Conservation (phyloP, 2,113 vertebrate species). For the Oxyura jamaicensis region DNA sequence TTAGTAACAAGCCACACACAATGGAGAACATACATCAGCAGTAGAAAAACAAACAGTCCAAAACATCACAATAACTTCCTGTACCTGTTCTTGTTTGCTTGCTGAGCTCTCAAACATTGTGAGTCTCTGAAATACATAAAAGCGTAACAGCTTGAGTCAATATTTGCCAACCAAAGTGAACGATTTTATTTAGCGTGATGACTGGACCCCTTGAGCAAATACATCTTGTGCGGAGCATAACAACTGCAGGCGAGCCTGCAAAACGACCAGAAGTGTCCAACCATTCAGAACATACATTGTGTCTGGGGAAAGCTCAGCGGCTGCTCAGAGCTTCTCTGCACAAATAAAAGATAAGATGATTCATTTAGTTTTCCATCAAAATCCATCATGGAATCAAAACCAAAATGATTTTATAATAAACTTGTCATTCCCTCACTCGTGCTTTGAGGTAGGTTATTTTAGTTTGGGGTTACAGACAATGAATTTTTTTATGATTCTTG, state of each 20-base stretch:
- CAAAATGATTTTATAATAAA: neutral
- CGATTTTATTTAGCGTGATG: constrained; percentile 78
- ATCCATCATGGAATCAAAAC: neutral
- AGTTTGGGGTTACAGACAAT: neutral
- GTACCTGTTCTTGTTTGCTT: constrained; percentile 84
- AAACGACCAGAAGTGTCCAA: neutral
- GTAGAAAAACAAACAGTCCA: constrained; percentile 76
- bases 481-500: neutral
- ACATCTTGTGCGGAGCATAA: constrained; percentile 64
- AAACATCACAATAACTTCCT: constrained; percentile 82
- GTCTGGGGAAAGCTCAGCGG: neutral
- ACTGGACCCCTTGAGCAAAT: constrained; percentile 78
- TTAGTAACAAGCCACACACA: constrained; percentile 73
- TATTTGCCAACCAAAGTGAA: constrained; percentile 80
- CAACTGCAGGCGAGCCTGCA: constrained; percentile 20
- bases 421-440: neutral
- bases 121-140: constrained; percentile 82
- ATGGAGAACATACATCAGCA: constrained; percentile 70
- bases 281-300: neutral
- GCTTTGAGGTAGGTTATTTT: neutral
- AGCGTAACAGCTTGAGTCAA: constrained; percentile 83
- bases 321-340: neutral
- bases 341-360: constrained; percentile 9
- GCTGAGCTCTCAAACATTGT: constrained; percentile 79
- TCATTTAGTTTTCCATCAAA: neutral